phyloP scores from a whole-genome alignment of 35 echinoderm and acorn worm species.

The Lytechinus pictus region DNA sequence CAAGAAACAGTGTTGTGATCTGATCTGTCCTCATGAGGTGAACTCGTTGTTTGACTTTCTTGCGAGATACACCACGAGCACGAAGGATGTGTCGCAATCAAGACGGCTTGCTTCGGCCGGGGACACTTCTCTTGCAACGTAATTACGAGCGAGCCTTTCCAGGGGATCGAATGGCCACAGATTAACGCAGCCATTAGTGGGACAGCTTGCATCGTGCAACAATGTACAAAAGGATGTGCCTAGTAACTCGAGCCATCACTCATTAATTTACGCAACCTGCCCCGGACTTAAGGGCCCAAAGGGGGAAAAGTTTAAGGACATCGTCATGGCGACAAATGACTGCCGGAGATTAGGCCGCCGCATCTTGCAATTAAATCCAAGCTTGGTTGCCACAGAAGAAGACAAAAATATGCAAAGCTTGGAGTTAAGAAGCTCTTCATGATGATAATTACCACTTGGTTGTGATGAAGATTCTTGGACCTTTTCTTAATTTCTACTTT shows the following conservation, averaged over 20 bases:
- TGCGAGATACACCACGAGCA: not conserved
- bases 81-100: conserved; percentile 51
- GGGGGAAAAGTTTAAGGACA: conserved; percentile 68
- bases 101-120: conserved; percentile 35
- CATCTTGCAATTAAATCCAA: conserved; percentile 55
- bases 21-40: conserved; percentile 16
- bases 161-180: conserved; percentile 48
- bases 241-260: conserved; percentile 61
- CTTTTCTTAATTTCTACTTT: conserved; percentile 37
- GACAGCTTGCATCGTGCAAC: conserved; percentile 46
- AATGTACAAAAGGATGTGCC: conserved; percentile 59
- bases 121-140: conserved; percentile 50
- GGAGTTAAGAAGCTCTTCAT: conserved; percentile 19
- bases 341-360: conserved; percentile 62
- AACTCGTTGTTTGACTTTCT: not conserved
- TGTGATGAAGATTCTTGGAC: conserved; percentile 36
- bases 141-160: conserved; percentile 50
- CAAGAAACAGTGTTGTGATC: not conserved
- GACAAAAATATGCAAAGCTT: not conserved
- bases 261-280: conserved; percentile 68
- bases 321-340: conserved; percentile 72
- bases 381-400: conserved; percentile 5
- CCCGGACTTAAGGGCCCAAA: conserved; percentile 51
- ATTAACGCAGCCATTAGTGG: conserved; percentile 51
- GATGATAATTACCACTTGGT: conserved; percentile 54